Conservation (phyloP, 2,113 vertebrate species). For the Scalopus aquaticus region DNA sequence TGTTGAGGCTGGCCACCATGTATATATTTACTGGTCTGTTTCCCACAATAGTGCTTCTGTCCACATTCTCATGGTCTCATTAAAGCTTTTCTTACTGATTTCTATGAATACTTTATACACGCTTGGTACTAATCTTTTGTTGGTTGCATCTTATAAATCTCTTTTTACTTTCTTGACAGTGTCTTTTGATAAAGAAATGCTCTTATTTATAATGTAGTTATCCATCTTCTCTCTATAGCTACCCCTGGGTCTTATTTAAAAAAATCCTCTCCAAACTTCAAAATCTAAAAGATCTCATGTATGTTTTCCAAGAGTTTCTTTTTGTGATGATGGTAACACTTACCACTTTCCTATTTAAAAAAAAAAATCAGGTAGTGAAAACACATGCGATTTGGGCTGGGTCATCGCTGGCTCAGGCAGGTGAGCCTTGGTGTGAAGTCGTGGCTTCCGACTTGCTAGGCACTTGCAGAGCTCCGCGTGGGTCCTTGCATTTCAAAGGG, state of each 20-base stretch:
- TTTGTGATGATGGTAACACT: neutral
- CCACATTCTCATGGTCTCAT: neutral
- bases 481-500: neutral
- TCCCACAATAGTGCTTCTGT: neutral
- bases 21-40: neutral
- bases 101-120: neutral
- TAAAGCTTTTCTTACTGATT: neutral
- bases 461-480: neutral
- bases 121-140: neutral
- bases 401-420: neutral
- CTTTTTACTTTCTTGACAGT: neutral
- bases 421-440: neutral
- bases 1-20: neutral
- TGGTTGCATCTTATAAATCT: neutral
- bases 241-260: neutral
- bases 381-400: neutral
- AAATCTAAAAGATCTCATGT: neutral
- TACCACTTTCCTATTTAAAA: neutral
- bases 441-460: neutral
- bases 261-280: neutral
- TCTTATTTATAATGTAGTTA: neutral
- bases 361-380: neutral
- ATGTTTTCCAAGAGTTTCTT: neutral
- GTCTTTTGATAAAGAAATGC: neutral
- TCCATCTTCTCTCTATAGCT: neutral